phyloP scores from a whole-genome alignment of 2,113 vertebrate genomes.

The Bos indicus region DNA sequence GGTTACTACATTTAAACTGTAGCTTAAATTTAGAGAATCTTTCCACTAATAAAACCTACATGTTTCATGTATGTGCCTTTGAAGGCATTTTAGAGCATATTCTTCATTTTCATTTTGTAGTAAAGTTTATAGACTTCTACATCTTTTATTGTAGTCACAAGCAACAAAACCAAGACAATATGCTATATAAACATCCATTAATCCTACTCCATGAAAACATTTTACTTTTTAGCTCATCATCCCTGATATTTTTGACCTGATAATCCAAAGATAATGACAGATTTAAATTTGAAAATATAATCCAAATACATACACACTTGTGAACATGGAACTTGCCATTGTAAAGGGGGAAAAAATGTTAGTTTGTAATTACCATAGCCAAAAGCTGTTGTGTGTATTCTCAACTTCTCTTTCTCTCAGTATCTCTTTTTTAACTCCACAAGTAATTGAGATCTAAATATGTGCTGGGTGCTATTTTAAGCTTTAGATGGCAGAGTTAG shows the following conservation, averaged over 20 bases:
- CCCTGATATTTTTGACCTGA: neutral
- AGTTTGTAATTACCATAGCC: neutral
- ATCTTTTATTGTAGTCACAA: neutral
- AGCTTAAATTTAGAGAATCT: slow-evolving; percentile 2
- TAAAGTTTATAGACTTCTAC: neutral
- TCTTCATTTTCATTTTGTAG: neutral
- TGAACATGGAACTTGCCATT: neutral
- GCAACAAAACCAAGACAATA: neutral
- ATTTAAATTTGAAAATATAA: neutral
- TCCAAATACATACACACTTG: neutral
- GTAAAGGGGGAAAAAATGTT: neutral
- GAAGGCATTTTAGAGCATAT: neutral
- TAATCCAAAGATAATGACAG: neutral
- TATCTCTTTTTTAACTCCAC: neutral
- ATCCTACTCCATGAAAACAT: neutral
- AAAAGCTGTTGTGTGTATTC: neutral
- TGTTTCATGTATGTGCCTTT: neutral
- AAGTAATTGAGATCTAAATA: neutral
- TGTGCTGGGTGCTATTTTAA: neutral
- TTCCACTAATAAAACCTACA: neutral
- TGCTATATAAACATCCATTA: neutral
- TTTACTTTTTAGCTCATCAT: neutral
- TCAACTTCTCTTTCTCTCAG: neutral
- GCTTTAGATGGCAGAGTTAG: neutral
- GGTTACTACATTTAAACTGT: neutral